Evolutionary conservation across 2,888 invertebrate genomes (phyloP), one percentile per base, ranked within the genome.

Genomic region (Latheticus oryzae): DNA sequence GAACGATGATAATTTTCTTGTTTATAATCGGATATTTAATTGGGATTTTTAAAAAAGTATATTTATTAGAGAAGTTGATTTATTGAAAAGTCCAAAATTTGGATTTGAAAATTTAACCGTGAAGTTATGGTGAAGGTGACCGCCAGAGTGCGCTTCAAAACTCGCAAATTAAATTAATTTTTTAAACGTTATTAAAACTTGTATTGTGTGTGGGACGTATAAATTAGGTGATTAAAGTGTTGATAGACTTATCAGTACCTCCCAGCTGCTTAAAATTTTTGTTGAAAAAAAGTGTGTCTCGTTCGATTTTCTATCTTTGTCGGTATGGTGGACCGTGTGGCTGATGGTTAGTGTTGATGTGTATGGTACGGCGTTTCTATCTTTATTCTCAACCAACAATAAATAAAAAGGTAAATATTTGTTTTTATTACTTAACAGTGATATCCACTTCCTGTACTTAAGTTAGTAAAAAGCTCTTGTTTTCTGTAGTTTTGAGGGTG

Each of bases 371-470:
- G 35, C 24, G 19, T 35, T 16, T 13, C n/a, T n/a, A n/a, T n/a
- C n/a, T n/a, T n/a, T n/a, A 45, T 16, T 26, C 19, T 23, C 13
- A 15, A 17, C 5, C 32, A 30, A 38, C 33, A 35, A 48, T 32
- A 55, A 55, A 55, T 28, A 28, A 23, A 9, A 38, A 55, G 54
- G 54, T 54, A 54, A 53, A 54, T 45, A 45, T 35, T 32, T 1
- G 21, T 9, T 24, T n/a, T 1, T n/a, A 28, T 51, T 13, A 28
- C 8, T 30, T 17, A 23, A 23, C 13, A 11, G 3, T 19, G 21
- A 21, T 9, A 5, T 3, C n/a, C n/a, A n/a, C n/a, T n/a, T n/a
- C n/a, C n/a, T n/a, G n/a, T n/a, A n/a, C n/a, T n/a, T n/a, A n/a
- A n/a, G n/a, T n/a, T n/a, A n/a, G n/a, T n/a, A n/a, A n/a, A n/a